Evolutionary conservation across 2,113 vertebrate species (phyloP).

Genomic region (Strix aluco): DNA sequence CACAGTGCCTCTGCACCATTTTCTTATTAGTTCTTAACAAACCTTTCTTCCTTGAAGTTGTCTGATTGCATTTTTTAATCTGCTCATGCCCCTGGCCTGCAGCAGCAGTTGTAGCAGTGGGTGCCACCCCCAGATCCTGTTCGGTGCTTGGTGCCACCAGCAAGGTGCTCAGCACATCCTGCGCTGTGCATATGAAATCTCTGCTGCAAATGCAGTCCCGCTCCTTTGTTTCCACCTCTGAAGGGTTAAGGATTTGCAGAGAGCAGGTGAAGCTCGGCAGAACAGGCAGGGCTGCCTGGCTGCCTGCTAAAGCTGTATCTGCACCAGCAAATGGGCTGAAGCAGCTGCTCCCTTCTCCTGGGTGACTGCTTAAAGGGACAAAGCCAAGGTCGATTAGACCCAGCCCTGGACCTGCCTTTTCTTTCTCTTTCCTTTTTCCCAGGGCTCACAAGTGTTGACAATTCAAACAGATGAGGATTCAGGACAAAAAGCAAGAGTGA

Average conservation of each 20-base stretch:
- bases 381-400: background rate
- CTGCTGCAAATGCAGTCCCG: background rate
- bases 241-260: background rate
- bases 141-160: background rate
- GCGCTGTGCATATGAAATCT: background rate
- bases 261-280: background rate
- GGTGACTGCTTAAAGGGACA: conserved; percentile 8
- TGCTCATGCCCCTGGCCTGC: background rate
- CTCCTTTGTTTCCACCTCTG: background rate
- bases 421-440: background rate
- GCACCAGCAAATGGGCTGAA: background rate
- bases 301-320: background rate
- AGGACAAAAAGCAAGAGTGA: background rate
- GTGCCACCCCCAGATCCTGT: background rate
- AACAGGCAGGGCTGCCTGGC: background rate
- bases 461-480: background rate
- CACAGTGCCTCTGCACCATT: background rate
- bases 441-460: background rate
- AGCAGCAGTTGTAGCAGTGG: background rate
- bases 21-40: background rate
- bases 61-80: background rate
- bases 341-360: conserved; percentile 26
- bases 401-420: background rate
- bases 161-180: background rate
- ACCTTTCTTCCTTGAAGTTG: background rate